Evolutionary conservation across 2,888 invertebrate species (phyloP).

Genomic region (Punctoribates punctum): DNA sequence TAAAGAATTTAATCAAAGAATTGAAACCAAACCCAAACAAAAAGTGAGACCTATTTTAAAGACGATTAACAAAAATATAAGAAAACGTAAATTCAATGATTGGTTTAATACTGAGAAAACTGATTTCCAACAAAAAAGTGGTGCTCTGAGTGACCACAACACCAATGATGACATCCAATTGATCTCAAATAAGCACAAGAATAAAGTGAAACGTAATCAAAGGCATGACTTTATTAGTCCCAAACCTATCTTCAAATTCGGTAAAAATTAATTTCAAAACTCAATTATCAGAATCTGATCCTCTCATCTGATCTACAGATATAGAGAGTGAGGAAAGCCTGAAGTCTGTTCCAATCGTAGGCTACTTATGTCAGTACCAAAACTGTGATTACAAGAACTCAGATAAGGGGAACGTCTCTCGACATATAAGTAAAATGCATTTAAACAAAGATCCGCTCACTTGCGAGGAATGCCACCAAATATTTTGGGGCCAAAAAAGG

Average conservation of each 20-base stretch:
- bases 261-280: not conserved
- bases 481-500: constrained; percentile 16
- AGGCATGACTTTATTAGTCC: constrained; percentile 8
- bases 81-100: not conserved
- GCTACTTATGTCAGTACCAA: not conserved
- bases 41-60: not conserved
- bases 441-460: not conserved
- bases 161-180: not conserved
- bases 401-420: not conserved
- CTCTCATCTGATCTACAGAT: not conserved
- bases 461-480: not conserved
- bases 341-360: not conserved
- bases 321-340: no score
- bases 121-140: not conserved
- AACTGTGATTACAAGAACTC: not conserved
- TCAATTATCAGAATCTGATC: not conserved
- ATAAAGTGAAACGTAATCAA: not conserved
- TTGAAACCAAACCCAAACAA: not conserved
- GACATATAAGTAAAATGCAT: constrained; percentile 21
- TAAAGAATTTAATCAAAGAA: not conserved
- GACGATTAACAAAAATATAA: not conserved
- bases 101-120: no score
- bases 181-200: not conserved
- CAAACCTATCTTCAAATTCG: not conserved
- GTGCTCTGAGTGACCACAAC: not conserved